Conservation (phyloP, 2,888 invertebrate species). For the Ormyrus thymus region DNA sequence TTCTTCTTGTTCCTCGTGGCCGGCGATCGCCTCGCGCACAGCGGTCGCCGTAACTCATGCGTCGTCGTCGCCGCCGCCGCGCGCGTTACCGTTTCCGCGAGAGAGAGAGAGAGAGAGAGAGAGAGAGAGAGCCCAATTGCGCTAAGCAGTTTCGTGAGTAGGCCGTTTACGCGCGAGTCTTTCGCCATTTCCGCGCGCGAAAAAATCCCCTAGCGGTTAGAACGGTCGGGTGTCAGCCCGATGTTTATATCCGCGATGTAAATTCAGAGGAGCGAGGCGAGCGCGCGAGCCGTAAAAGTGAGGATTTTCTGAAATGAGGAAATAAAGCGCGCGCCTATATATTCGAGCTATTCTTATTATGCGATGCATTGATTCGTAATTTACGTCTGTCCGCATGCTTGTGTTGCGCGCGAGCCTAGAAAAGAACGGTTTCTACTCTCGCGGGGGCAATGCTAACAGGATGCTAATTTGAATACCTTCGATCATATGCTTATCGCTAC, state of each 20-base stretch:
- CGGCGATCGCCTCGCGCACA: conserved; percentile 9
- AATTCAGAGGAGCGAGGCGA: conserved; percentile 1
- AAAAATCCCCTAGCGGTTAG: neutral
- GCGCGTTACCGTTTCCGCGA: too few relatives aligned
- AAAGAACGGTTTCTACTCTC: conserved; percentile 12
- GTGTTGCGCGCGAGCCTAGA: neutral
- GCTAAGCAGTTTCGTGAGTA: too few relatives aligned
- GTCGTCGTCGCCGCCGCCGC: neutral
- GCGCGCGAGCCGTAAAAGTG: neutral
- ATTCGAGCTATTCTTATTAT: conserved; percentile 36
- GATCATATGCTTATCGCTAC: too few relatives aligned
- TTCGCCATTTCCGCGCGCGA: neutral
- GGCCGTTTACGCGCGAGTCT: neutral
- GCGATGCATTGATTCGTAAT: conserved; percentile 45
- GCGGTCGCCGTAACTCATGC: conserved; percentile 28
- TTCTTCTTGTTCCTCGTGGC: conserved; percentile 28
- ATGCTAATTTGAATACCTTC: conserved; percentile 31
- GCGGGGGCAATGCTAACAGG: conserved; percentile 13
- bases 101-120: too few relatives aligned
- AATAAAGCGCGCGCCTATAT: conserved; percentile 20
- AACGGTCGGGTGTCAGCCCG: neutral
- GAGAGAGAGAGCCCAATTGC: too few relatives aligned
- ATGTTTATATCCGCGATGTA: conserved; percentile 14
- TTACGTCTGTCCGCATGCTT: conserved; percentile 20
- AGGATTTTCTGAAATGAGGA: conserved; percentile 47